Evolutionary conservation across 2,797 vertebrate species (phyloP).

Genomic region (Labeo calbasu): DNA sequence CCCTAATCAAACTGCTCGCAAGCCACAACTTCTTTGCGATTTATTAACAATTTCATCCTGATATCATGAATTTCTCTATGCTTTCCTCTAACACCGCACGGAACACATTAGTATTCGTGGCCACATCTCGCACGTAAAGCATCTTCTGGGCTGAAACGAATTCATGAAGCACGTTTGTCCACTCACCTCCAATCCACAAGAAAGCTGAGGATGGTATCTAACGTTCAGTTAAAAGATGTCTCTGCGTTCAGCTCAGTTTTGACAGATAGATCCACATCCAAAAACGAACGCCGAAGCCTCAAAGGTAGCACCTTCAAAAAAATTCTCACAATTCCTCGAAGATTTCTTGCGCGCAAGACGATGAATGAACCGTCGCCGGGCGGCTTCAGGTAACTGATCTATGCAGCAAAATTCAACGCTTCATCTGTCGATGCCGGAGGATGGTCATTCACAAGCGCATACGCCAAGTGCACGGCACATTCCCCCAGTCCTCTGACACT

Average conservation of each 20-base stretch:
- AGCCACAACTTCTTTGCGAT: conserved; percentile 46
- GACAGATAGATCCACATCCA: conserved; percentile 70
- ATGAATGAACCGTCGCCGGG: conserved; percentile 38
- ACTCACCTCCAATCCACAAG: conserved; percentile 73
- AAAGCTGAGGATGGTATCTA: conserved; percentile 53
- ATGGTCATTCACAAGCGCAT: conserved; percentile 60
- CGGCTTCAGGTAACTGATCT: conserved; percentile 50
- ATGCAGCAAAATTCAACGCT: conserved; percentile 59
- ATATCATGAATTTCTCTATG: not conserved
- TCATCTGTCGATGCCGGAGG: conserved; percentile 49
- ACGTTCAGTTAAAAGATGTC: conserved; percentile 43
- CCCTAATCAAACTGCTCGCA: conserved; percentile 20
- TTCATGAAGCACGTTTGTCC: conserved; percentile 37
- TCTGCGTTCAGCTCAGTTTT: not conserved
- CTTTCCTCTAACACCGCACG: conserved; percentile 4
- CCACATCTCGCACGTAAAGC: conserved; percentile 47
- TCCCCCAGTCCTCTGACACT: conserved; percentile 69
- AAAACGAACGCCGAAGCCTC: conserved; percentile 27
- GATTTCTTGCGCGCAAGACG: conserved; percentile 35
- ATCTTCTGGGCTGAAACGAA: conserved; percentile 31
- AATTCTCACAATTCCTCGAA: conserved; percentile 58
- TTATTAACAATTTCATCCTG: not conserved
- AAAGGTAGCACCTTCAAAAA: conserved; percentile 6
- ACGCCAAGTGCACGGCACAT: conserved; percentile 63
- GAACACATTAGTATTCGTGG: conserved; percentile 51